These are phyloP conservation scores for Apis dorsata DNA, from an alignment of 1,140 invertebrate species.

Conservation along the genomic window DNA sequence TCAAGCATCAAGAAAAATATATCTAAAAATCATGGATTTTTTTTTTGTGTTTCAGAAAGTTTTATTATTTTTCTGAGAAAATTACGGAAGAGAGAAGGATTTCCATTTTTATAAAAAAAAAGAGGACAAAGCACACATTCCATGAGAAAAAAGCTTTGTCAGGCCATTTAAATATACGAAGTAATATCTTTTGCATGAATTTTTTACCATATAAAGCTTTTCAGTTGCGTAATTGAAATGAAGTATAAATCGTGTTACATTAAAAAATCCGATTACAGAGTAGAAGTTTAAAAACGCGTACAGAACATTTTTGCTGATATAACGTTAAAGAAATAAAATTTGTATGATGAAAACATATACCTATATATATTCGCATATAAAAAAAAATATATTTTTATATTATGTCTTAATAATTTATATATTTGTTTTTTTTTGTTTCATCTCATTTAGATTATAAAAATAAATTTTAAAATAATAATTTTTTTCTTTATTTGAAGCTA, in stretches of 20 bases:
- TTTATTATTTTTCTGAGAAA: neutral
- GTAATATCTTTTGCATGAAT: neutral
- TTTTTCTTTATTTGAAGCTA: neutral
- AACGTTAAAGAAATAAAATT: neutral
- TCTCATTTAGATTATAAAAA: neutral
- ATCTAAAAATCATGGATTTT: neutral
- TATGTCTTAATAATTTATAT: neutral
- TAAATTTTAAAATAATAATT: neutral
- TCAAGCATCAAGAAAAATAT: neutral
- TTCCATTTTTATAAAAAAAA: neutral
- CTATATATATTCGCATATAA: no score
- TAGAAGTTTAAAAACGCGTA: conserved; percentile 23
- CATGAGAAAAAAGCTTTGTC: neutral
- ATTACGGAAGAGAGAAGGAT: neutral
- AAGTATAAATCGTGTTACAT: conserved; percentile 22
- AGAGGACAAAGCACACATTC: neutral
- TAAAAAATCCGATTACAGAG: conserved; percentile 21
- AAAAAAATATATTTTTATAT: neutral
- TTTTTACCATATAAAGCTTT: conserved; percentile 11
- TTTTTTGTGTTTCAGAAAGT: neutral
- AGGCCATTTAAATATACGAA: neutral
- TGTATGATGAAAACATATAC: neutral
- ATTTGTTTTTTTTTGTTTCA: neutral
- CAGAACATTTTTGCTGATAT: neutral
- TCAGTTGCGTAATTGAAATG: conserved; percentile 12